Conservation (phyloP, 1,140 invertebrate genomes). For the Probaryconus sp. region DNA sequence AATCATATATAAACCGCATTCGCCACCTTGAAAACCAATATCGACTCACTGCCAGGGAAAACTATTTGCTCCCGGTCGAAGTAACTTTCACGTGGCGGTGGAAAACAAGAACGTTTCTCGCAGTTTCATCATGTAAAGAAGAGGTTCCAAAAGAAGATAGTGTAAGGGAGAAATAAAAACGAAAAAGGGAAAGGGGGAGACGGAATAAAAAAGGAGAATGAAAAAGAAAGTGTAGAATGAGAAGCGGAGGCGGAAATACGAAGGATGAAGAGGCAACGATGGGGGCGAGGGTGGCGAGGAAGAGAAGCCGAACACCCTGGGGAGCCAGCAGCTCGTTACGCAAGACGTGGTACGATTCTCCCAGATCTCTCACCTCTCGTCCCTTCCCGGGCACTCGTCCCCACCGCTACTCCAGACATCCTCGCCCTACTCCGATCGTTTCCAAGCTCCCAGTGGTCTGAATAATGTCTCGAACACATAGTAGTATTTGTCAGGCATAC, state of each 20-base stretch:
- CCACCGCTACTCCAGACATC: conserved; percentile 40
- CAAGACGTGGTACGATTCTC: conserved; percentile 73
- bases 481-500: conserved; percentile 7
- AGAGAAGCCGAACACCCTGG: conserved; percentile 72
- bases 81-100: conserved; percentile 61
- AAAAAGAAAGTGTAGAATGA: conserved; percentile 56
- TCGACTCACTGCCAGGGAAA: conserved; percentile 35
- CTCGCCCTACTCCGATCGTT: conserved; percentile 43
- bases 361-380: conserved; percentile 57
- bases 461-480: conserved; percentile 54
- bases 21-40: conserved; percentile 57
- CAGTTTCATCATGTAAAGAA: conserved; percentile 55
- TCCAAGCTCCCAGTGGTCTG: conserved; percentile 48
- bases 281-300: conserved; percentile 27
- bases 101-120: conserved; percentile 68
- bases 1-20: conserved; percentile 58
- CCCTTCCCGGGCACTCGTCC: conserved; percentile 47
- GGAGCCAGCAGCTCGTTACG: conserved; percentile 77
- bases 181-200: conserved; percentile 34
- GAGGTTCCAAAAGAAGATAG: conserved; percentile 14
- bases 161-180: conserved; percentile 19
- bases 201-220: conserved; percentile 31
- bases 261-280: conserved; percentile 36
- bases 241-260: conserved; percentile 52
- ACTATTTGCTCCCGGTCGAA: conserved; percentile 40